Percentiles rank a stretch among this genome's conserved stretches.
phyloP scores from a whole-genome alignment of 2,888 invertebrate species.

The Polydrusus tereticollis region DNA sequence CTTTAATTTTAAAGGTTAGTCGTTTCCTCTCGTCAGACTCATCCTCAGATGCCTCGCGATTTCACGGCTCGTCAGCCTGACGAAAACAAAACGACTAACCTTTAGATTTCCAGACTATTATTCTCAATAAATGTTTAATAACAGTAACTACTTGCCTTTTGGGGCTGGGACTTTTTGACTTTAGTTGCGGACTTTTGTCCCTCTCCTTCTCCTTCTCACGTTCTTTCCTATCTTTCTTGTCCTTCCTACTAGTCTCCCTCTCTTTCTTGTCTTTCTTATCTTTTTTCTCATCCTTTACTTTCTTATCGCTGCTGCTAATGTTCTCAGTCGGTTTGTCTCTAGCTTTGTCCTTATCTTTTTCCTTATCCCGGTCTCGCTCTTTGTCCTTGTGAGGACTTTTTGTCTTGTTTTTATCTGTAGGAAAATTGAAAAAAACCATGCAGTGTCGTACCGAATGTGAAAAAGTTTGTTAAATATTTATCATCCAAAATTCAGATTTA shows the following conservation, averaged over 20 bases:
- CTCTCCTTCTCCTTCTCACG: slow-evolving; percentile 69
- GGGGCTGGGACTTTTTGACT: slow-evolving; percentile 60
- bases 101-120: too few relatives aligned
- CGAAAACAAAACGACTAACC: too few relatives aligned
- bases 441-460: too few relatives aligned
- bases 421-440: not conserved
- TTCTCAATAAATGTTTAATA: not conserved
- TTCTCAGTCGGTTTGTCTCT: slow-evolving; percentile 46
- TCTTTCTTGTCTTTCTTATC: slow-evolving; percentile 67
- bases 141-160: slow-evolving; percentile 50
- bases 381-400: slow-evolving; percentile 73
- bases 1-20: too few relatives aligned
- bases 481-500: too few relatives aligned
- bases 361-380: slow-evolving; percentile 65
- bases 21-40: too few relatives aligned
- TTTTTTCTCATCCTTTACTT: slow-evolving; percentile 64
- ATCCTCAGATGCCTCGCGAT: too few relatives aligned
- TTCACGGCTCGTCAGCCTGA: too few relatives aligned
- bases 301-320: slow-evolving; percentile 62
- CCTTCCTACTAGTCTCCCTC: slow-evolving; percentile 68
- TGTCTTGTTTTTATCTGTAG: slow-evolving; percentile 64
- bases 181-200: slow-evolving; percentile 64
- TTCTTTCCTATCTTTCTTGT: slow-evolving; percentile 69
- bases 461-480: too few relatives aligned
- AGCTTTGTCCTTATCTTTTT: slow-evolving; percentile 62